Base-by-base conservation (phyloP, 2,797 vertebrate species). In the Lateolabrax maculatus region DNA sequence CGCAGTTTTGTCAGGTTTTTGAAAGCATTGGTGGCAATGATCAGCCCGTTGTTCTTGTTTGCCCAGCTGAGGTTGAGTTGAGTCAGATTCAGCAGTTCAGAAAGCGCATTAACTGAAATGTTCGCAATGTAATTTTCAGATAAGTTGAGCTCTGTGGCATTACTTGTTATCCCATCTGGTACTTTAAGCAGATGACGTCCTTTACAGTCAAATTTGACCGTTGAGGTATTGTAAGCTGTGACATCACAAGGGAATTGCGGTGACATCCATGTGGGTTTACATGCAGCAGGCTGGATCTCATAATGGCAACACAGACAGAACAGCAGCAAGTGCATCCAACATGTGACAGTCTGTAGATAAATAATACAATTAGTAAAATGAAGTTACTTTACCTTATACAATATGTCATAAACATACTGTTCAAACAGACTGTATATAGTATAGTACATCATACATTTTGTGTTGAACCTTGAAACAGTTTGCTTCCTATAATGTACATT, bases 221-320 rank as follows among this genome's bases (percentile, higher is more conserved):
- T 25, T 0, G 69, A 48, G 0, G 44, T 43, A 15, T 65, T 67
- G 31, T 71, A 16, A 63, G 65, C 5, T 3, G 9, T 77, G 66
- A 98, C 95, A 37, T 97, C 93, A 86, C 98, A 99, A n/a, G 96
- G 97, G 73, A 97, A 95, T 61, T 90, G 93, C 71, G 93, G 94
- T 64, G 87, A 88, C 90, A 92, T 96, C 95, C 94, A 96, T 10
- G 0, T 0, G 10, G 88, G 82, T n/a, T 80, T 55, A 66, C 84
- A 91, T 18, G 79, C 84, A 31, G 89, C 85, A 44, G 91, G 67
- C 46, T 68, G 74, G 2, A 94, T 92, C 85, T 94, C 90, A 13
- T 92, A n/a, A 36, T 85, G 71, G 68, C 62, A 91, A 63, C 90
- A 83, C 36, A 93, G 71, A 49, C 91, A 87, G 78, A 95, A 75